phyloP scores from a whole-genome alignment of 2,888 invertebrate species.

The Caenorhabditis panamensis region DNA sequence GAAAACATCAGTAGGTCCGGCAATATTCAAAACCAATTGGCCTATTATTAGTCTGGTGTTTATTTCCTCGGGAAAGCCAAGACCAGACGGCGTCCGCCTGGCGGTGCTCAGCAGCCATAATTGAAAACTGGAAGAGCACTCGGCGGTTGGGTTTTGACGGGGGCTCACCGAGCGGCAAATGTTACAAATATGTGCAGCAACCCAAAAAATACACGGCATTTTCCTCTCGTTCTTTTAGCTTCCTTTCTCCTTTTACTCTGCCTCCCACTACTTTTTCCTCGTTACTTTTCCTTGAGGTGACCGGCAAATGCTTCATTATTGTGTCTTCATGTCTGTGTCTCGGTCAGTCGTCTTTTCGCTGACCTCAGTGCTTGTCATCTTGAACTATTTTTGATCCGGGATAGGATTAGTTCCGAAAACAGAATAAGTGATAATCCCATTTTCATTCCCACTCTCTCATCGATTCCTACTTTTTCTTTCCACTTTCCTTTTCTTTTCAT shows the following conservation, averaged over 20 bases:
- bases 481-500: neutral
- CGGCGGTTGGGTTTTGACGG: slow-evolving; percentile 29
- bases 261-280: slow-evolving; percentile 15
- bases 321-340: neutral
- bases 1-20: neutral
- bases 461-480: slow-evolving; percentile 3
- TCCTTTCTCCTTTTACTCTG: slow-evolving; percentile 23
- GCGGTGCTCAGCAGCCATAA: slow-evolving; percentile 45
- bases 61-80: slow-evolving; percentile 8
- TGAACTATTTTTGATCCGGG: slow-evolving; percentile 6
- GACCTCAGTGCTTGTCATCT: neutral
- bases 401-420: neutral
- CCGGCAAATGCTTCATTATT: slow-evolving; percentile 23
- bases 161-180: slow-evolving; percentile 48
- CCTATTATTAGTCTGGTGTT: slow-evolving; percentile 10
- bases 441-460: neutral
- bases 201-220: slow-evolving; percentile 46
- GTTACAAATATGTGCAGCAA: slow-evolving; percentile 55
- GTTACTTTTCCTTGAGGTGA: neutral
- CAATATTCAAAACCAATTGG: neutral
- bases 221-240: slow-evolving; percentile 17
- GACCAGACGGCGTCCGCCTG: neutral
- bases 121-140: slow-evolving; percentile 58
- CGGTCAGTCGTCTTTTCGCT: neutral
- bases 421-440: slow-evolving; percentile 10